These are phyloP conservation scores for Onychomys arenicola DNA, from an alignment of 2,797 vertebrate species.

Conservation along the genomic window DNA sequence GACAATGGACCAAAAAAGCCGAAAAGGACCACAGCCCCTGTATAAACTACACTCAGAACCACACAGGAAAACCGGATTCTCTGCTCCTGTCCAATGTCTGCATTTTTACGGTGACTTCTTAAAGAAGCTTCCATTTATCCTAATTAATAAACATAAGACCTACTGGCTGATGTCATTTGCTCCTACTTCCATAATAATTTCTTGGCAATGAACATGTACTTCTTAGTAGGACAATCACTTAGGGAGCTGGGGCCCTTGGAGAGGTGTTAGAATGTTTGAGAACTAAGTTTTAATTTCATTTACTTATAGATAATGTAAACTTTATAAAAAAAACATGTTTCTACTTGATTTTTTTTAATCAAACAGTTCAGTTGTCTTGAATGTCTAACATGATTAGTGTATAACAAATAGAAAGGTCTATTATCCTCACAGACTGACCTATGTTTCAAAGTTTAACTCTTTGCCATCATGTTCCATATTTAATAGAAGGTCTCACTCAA, in stretches of 20 bases:
- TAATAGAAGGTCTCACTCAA: neutral
- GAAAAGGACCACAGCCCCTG: neutral
- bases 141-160: constrained; percentile 3
- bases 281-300: neutral
- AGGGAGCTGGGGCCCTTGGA: neutral
- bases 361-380: neutral
- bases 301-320: neutral
- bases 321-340: neutral
- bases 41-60: neutral
- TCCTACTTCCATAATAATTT: neutral
- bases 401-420: neutral
- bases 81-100: neutral
- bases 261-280: neutral
- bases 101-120: neutral
- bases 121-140: neutral
- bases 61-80: neutral
- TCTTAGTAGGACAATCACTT: neutral
- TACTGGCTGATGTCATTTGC: neutral
- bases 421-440: neutral
- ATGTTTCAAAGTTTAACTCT: neutral
- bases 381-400: neutral
- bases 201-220: neutral
- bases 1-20: neutral
- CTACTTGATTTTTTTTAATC: neutral
- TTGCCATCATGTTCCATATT: neutral